Conservation (phyloP, 2,888 invertebrate genomes). For the Eucera pruinosa region DNA sequence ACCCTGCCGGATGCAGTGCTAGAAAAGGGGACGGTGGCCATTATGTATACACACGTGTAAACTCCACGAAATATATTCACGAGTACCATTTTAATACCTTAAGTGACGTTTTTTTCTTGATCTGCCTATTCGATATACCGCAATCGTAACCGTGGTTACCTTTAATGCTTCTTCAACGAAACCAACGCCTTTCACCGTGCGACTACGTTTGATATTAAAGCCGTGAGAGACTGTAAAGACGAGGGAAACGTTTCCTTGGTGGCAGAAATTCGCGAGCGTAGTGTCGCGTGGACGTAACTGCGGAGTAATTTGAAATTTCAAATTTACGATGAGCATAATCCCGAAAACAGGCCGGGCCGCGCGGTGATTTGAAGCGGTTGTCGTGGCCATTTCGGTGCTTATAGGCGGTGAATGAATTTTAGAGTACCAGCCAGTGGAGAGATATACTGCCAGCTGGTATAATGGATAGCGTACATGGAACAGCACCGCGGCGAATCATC, state of each 20-base stretch:
- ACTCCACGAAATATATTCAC: conserved; percentile 10
- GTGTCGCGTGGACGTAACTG: too few species aligned
- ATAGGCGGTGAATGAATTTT: conserved; percentile 51
- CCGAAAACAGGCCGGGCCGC: conserved; percentile 21
- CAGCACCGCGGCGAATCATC: conserved; percentile 76
- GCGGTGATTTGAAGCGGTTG: conserved; percentile 47
- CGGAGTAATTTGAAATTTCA: background rate
- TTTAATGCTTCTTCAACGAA: background rate
- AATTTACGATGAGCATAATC: conserved; percentile 31
- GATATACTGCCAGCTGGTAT: conserved; percentile 61
- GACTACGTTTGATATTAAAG: background rate
- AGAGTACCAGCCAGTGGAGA: conserved; percentile 40
- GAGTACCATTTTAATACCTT: background rate
- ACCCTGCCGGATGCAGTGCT: conserved; percentile 32
- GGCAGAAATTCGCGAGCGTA: background rate
- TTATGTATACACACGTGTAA: conserved; percentile 13
- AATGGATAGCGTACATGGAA: conserved; percentile 66
- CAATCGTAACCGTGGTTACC: too few species aligned
- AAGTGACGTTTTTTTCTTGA: too few species aligned
- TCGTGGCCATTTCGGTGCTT: conserved; percentile 49
- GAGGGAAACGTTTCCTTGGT: background rate
- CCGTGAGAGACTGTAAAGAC: background rate
- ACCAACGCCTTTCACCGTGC: background rate
- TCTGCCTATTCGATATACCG: background rate
- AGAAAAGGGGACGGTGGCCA: conserved; percentile 36